phyloP scores from a whole-genome alignment of 1,140 invertebrate species.

The Pomacea maculata region DNA sequence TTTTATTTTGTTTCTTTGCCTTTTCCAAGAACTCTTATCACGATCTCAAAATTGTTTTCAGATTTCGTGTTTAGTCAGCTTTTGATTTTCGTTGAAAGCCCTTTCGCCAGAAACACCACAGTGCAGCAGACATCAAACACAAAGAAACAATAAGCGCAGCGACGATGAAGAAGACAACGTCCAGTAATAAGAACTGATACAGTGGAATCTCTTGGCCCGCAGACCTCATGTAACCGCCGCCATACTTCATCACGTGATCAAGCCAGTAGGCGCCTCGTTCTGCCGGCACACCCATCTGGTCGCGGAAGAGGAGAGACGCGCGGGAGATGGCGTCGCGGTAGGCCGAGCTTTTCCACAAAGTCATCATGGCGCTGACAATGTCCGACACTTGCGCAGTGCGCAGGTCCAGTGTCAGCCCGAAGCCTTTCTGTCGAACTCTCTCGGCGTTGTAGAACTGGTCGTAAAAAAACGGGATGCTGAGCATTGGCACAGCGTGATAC shows the following conservation, averaged over 20 bases:
- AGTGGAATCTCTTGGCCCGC: conserved; percentile 26
- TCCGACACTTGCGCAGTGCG: conserved; percentile 44
- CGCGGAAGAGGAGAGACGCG: conserved; percentile 31
- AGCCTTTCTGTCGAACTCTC: conserved; percentile 53
- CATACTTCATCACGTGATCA: conserved; percentile 44
- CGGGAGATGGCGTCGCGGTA: conserved; percentile 32
- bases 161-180: conserved; percentile 25
- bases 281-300: conserved; percentile 10
- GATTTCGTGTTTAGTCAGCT: too few species aligned
- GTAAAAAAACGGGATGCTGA: conserved; percentile 77
- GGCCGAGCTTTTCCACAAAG: conserved; percentile 18
- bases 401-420: conserved; percentile 54
- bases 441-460: conserved; percentile 71
- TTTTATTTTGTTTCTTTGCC: too few species aligned
- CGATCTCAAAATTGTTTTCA: too few species aligned
- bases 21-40: too few species aligned
- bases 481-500: conserved; percentile 75
- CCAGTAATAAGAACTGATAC: conserved; percentile 40
- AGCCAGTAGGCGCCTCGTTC: conserved; percentile 33
- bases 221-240: conserved; percentile 36
- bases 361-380: conserved; percentile 40
- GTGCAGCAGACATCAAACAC: too few species aligned
- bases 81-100: too few species aligned
- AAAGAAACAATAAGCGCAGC: neutral
- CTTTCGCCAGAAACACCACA: too few species aligned